These are phyloP conservation scores for Diarsia rubi DNA, from an alignment of 2,888 invertebrate genomes.

Conservation along the genomic window DNA sequence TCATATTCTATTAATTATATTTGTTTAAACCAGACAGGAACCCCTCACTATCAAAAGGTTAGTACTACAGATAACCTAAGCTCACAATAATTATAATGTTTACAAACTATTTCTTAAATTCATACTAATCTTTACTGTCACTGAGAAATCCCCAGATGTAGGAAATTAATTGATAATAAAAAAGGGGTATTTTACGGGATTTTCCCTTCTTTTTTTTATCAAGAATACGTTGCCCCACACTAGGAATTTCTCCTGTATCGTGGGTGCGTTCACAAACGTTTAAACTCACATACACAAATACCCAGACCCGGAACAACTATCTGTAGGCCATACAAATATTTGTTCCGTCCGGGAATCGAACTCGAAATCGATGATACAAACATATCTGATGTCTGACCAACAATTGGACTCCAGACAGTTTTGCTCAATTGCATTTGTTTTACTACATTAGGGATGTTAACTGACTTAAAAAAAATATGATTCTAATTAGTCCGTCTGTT, in stretches of 20 bases:
- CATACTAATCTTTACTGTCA: not conserved
- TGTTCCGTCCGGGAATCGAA: too few species aligned
- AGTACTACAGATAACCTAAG: constrained; percentile 21
- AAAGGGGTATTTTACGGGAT: not conserved
- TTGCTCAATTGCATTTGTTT: not conserved
- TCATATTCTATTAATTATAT: not conserved
- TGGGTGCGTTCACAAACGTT: too few species aligned
- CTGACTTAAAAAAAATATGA: too few species aligned
- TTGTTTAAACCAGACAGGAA: not conserved
- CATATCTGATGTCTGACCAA: not conserved
- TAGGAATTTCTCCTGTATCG: too few species aligned
- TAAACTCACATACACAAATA: too few species aligned
- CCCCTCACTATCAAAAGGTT: not conserved
- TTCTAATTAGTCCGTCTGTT: too few species aligned
- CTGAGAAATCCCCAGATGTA: constrained; percentile 19
- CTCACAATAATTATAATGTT: constrained; percentile 1
- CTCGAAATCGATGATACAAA: too few species aligned
- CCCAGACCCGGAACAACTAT: too few species aligned
- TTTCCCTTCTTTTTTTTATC: too few species aligned
- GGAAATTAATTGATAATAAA: constrained; percentile 1
- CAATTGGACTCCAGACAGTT: not conserved
- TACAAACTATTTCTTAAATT: constrained; percentile 22
- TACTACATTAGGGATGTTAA: too few species aligned
- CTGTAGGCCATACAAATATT: too few species aligned
- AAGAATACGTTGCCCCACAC: too few species aligned